These are phyloP conservation scores for Drosophila birchii DNA, from an alignment of 2,888 invertebrate species.

Conservation along the genomic window DNA sequence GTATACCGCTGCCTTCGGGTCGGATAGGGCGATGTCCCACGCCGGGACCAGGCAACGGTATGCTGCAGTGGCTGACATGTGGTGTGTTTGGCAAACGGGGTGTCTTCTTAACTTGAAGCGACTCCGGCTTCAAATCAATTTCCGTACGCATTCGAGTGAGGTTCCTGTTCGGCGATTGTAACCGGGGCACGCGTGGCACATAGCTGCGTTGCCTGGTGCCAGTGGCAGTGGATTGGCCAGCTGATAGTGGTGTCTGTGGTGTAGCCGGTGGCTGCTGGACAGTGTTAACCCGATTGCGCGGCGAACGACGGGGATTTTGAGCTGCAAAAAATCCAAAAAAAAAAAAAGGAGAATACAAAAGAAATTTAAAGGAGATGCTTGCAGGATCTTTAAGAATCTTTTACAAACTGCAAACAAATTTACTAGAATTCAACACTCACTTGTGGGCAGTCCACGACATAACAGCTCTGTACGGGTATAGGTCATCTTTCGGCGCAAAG, in stretches of 20 bases:
- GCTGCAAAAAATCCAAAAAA: no score
- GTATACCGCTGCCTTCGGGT: neutral
- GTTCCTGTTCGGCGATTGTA: slow-evolving; percentile 8
- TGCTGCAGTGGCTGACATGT: slow-evolving; percentile 21
- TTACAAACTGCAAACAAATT: no score
- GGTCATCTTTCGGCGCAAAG: slow-evolving; percentile 43
- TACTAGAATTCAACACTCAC: slow-evolving; percentile 3
- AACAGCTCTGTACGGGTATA: slow-evolving; percentile 48
- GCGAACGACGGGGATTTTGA: slow-evolving; percentile 11
- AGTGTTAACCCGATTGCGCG: neutral
- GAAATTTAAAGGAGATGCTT: no score
- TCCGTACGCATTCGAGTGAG: neutral
- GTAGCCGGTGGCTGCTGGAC: neutral
- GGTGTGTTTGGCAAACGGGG: slow-evolving; percentile 6
- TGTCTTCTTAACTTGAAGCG: neutral
- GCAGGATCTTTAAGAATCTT: no score
- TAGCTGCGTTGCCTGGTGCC: slow-evolving; percentile 9
- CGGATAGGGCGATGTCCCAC: neutral
- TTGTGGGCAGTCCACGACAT: slow-evolving; percentile 18
- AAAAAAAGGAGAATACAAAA: neutral
- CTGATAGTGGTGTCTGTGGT: neutral
- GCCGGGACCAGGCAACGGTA: neutral
- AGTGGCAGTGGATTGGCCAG: neutral
- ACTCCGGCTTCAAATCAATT: neutral
- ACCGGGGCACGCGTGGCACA: slow-evolving; percentile 58